Base-by-base conservation (phyloP, 2,888 invertebrate species). In the Hirtodrosophila trivittata region DNA sequence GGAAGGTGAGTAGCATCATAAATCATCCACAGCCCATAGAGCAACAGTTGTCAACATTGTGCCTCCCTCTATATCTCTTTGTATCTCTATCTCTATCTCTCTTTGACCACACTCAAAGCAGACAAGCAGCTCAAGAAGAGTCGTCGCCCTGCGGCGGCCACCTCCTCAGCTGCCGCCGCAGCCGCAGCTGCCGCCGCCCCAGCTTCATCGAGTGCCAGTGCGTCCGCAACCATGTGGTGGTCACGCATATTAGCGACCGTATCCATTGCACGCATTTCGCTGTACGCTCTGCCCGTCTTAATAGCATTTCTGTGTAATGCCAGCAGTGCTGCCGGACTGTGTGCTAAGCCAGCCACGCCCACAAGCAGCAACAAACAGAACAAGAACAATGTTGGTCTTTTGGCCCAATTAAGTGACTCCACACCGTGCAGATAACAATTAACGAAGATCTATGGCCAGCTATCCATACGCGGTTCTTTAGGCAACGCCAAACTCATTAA, bases 1-100 rank as follows among this genome's bases (percentile, higher is more conserved):
- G 33, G 90, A 89, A 81, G 90, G 89, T 89, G 72, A 82, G 75
- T 66, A 41, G 16, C 30, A 26, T 64, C 86, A 87, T 87, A 69
- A 78, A 78, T 83, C 86, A 82, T 67, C 38, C n/a, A 45, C 42
- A 32, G 21, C 37, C 21, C 35, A 56, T 30, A 9, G 39, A 59
- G 70, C 74, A 81, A 76, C 77, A 87, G 73, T 73, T 75, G 76
- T 58, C 50, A 47, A 35, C 47, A 42, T 41, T 16, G 28, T 28
- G 37, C 35, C 13, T 14, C 26, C 16, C 39, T 26, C 21, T 7
- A 39, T 33, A 6, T 33, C 7, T 33, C 3, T 33, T 1, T 33
- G 13, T 3, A 0, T 47, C 18, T 35, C 9, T 39, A 6, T 21
- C 4, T 8, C 7, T 5, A 2, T 7, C 5, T 43, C 12, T 35